These are phyloP conservation scores for Diploscapter pachys DNA, from an alignment of 1,140 invertebrate species.

Conservation along the genomic window DNA sequence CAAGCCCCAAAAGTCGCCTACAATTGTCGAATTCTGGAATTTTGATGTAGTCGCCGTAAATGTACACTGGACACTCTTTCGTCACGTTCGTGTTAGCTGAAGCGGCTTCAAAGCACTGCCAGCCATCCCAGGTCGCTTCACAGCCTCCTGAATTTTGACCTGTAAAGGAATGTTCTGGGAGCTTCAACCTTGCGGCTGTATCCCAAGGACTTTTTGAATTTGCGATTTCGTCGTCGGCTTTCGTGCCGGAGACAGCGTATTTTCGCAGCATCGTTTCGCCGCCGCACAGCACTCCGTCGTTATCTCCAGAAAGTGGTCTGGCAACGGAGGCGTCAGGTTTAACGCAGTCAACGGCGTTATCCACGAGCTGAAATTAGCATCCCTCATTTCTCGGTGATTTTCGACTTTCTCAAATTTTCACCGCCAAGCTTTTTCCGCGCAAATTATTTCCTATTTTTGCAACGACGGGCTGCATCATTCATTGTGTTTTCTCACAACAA, in stretches of 20 bases:
- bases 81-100: conserved; percentile 36
- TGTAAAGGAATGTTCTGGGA: not conserved
- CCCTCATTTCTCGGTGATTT: not conserved
- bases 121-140: conserved; percentile 63
- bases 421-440: too few relatives aligned
- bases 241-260: conserved; percentile 15
- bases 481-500: too few relatives aligned
- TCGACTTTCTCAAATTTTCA: too few relatives aligned
- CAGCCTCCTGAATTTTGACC: conserved; percentile 39
- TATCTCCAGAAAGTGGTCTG: conserved; percentile 10
- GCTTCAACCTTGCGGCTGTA: not conserved
- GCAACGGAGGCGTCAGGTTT: not conserved
- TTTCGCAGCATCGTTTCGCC: conserved; percentile 24
- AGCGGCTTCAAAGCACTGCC: conserved; percentile 61
- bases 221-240: conserved; percentile 3
- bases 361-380: conserved; percentile 1
- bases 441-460: too few relatives aligned
- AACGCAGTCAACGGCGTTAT: not conserved
- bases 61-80: conserved; percentile 59
- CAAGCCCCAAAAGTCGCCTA: not conserved
- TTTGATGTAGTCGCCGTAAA: conserved; percentile 48
- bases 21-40: not conserved
- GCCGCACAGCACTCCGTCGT: conserved; percentile 28
- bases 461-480: too few relatives aligned
- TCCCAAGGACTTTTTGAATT: not conserved